Evolutionary conservation across 64 coral and sea anemone genomes (phyloP), one percentile per base, ranked within the genome.

Genomic region (Montipora sp.): DNA sequence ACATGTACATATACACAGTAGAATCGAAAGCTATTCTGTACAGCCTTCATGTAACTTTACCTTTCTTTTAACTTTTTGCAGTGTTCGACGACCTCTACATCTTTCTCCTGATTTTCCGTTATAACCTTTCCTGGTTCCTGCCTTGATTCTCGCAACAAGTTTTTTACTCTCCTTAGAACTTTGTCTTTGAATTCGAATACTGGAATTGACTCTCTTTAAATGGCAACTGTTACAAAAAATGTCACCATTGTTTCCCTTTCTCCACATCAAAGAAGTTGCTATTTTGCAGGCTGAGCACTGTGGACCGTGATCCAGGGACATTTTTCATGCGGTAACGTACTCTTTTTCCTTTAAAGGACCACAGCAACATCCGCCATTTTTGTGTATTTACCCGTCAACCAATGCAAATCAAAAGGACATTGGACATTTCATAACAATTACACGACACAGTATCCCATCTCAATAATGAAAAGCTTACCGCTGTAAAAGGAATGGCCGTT

Each of bases 231-330:
- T 99, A 75, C 98, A 99, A 36, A 99, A 87, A 77, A 91, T 48
- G 80, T 99, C 98, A 15, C 94, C 94, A 84, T 92, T 99, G 16
- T 63, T 14, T 8, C 98, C 98, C 86, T 89, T 99, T 69, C 98
- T 72, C 98, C 98, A 99, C 94, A 99, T 99, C 44, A 92, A 89
- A 47, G 98, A 99, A 48, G 92, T 92, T 19, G 93, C 91, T 19
- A 99, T 99, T 94, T 99, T 99, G 87, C 98, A 99, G 12, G 98
- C 98, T 8, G 92, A 87, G 84, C 98, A 99, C 78, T 99, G 98
- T 23, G 98, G 91, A 50, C 78, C 47, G 36, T 91, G 79, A 45
- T 76, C 95, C 7, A 99, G 83, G 6, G 98, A 90, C 98, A 99
- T 99, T 83, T 83, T 89, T 5, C 15, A 49, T 63, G 13, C 8